Percentiles rank a stretch among this genome's conserved stretches.
These are phyloP conservation scores for Linurgus olivaceus DNA, from an alignment of 2,797 vertebrate genomes.

Conservation along the genomic window DNA sequence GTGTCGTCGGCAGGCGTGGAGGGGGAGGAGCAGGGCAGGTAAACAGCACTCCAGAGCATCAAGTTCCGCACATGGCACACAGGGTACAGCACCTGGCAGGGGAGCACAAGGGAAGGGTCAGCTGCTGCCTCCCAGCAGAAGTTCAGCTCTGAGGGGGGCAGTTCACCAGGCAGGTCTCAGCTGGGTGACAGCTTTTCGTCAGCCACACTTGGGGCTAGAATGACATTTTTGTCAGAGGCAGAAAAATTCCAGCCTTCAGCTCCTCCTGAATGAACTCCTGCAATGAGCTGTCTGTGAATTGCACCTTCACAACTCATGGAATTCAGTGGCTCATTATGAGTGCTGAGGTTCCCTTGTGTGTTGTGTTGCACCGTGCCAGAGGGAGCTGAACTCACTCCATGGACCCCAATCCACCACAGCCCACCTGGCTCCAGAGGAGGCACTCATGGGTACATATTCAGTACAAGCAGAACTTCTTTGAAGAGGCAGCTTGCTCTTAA, in stretches of 20 bases:
- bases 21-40: slow-evolving; percentile 94
- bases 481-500: background rate
- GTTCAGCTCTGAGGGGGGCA: background rate
- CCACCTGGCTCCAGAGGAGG: background rate
- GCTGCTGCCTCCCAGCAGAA: background rate
- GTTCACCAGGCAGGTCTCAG: background rate
- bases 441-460: background rate
- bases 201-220: background rate
- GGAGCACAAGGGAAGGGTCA: background rate
- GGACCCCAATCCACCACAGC: background rate
- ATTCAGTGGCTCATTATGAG: background rate
- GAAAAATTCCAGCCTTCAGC: background rate
- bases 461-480: background rate
- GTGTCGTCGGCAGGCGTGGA: slow-evolving; percentile 91
- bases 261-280: background rate
- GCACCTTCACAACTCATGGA: background rate
- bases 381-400: background rate
- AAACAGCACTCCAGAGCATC: slow-evolving; percentile 97
- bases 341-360: background rate
- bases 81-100: slow-evolving; percentile 89
- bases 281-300: background rate
- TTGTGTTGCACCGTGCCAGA: background rate
- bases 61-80: slow-evolving; percentile 96
- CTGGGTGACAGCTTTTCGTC: background rate
- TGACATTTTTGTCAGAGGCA: background rate